Evolutionary conservation across 1,140 invertebrate species (phyloP).

Genomic region (Bombus affinis): DNA sequence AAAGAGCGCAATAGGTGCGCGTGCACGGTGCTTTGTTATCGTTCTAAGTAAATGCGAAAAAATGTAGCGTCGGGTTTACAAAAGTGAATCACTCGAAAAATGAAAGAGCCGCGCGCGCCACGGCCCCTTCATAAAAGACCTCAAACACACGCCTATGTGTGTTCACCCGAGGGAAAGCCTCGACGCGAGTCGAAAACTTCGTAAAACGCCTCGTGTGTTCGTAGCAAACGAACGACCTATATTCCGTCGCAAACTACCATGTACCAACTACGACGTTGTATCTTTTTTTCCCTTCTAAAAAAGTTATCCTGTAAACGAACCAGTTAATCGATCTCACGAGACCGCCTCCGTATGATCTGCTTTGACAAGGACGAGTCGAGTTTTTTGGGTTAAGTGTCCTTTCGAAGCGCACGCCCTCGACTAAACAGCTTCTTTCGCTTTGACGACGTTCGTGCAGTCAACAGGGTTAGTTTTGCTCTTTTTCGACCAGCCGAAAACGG

Average conservation of each 20-base stretch:
- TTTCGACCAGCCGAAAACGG: constrained; percentile 40
- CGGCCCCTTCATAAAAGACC: neutral
- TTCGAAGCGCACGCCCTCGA: constrained; percentile 17
- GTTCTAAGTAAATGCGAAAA: constrained; percentile 55
- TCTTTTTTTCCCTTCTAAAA: neutral
- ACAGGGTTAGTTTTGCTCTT: constrained; percentile 26
- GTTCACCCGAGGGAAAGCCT: neutral
- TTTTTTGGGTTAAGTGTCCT: constrained; percentile 51
- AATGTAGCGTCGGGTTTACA: constrained; percentile 50
- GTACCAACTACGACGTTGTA: neutral
- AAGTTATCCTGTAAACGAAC: neutral
- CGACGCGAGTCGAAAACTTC: constrained; percentile 5
- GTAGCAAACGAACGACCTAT: constrained; percentile 21
- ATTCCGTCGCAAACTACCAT: neutral
- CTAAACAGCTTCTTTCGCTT: constrained; percentile 25
- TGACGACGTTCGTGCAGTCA: neutral
- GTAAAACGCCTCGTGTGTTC: constrained; percentile 15
- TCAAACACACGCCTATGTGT: constrained; percentile 32
- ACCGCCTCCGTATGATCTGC: constrained; percentile 31
- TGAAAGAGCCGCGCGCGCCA: constrained; percentile 42
- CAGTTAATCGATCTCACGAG: constrained; percentile 1
- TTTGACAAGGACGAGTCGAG: constrained; percentile 30
- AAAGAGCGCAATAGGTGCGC: constrained; percentile 12
- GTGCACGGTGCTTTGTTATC: constrained; percentile 50
- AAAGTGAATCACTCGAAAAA: constrained; percentile 58